phyloP scores from a whole-genome alignment of 1,140 invertebrate genomes.

The Drosophila kikkawai region DNA sequence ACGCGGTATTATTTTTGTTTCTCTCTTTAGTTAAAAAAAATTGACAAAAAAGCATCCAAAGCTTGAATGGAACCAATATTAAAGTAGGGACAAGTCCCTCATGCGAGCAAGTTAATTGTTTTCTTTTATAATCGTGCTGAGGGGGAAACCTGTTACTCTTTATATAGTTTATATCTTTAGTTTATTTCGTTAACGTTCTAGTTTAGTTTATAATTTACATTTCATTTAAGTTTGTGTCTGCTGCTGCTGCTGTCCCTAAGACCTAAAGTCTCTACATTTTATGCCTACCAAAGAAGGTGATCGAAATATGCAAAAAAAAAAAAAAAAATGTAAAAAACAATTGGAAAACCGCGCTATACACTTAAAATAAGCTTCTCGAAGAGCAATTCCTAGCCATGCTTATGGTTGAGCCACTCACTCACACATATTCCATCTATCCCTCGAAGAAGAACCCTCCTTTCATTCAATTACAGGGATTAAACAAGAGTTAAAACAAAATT shows the following conservation, averaged over 20 bases:
- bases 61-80: conserved; percentile 27
- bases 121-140: conserved; percentile 30
- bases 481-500: conserved; percentile 52
- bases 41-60: conserved; percentile 21
- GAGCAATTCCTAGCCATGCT: conserved; percentile 13
- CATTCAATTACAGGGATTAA: conserved; percentile 16
- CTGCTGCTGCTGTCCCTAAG: conserved; percentile 36
- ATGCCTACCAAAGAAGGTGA: conserved; percentile 30
- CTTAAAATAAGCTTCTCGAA: conserved; percentile 7
- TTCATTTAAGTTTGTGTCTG: conserved; percentile 54
- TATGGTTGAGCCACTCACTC: conserved; percentile 1
- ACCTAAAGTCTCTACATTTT: conserved; percentile 32
- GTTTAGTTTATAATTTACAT: conserved; percentile 53
- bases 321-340: conserved; percentile 26
- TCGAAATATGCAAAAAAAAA: conserved; percentile 21
- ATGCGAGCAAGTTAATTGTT: conserved; percentile 24
- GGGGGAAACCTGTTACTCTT: conserved; percentile 62
- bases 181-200: conserved; percentile 42
- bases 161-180: conserved; percentile 37
- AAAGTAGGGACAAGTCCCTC: conserved; percentile 7
- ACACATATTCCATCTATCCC: conserved; percentile 6
- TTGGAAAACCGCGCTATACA: conserved; percentile 20
- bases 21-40: conserved; percentile 3
- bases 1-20: conserved; percentile 48
- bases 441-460: conserved; percentile 14